Percentiles rank a stretch among this genome's conserved stretches.
Conservation (phyloP, 2,888 invertebrate genomes). For the Pyrgus malvae region DNA sequence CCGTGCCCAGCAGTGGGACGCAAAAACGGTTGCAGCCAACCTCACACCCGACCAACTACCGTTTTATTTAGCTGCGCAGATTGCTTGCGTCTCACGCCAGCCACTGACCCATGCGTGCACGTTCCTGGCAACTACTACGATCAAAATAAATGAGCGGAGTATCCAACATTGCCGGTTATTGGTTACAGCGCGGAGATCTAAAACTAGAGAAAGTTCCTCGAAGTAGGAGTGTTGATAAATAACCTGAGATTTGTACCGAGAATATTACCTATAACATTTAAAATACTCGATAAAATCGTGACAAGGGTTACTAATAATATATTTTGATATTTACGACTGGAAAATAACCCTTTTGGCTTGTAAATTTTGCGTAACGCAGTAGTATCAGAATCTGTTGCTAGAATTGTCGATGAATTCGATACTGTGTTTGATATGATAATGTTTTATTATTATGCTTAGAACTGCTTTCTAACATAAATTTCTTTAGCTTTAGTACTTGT, state of each 20-base stretch:
- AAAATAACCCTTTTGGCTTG: constrained; percentile 1
- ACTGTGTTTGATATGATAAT: too few species aligned
- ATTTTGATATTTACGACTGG: not conserved
- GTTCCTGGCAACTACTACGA: too few species aligned
- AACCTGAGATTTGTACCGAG: constrained; percentile 23
- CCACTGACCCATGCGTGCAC: not conserved
- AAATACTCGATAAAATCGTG: constrained; percentile 20
- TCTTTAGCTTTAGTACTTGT: too few species aligned
- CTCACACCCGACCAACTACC: too few species aligned
- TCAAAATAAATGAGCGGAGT: constrained; percentile 28
- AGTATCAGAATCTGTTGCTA: not conserved
- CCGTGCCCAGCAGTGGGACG: too few species aligned
- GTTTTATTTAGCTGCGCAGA: too few species aligned
- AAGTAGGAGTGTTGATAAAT: constrained; percentile 49
- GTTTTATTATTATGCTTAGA: too few species aligned
- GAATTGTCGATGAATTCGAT: not conserved
- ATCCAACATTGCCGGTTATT: constrained; percentile 36
- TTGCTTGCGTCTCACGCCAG: too few species aligned
- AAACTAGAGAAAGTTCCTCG: constrained; percentile 69
- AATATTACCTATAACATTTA: constrained; percentile 17
- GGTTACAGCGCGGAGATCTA: constrained; percentile 51
- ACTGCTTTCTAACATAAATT: too few species aligned
- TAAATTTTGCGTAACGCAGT: not conserved
- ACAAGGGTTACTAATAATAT: not conserved
- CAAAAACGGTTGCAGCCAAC: too few species aligned